Base-by-base conservation (phyloP, 2,113 vertebrate species). In the Myodes glareolus region DNA sequence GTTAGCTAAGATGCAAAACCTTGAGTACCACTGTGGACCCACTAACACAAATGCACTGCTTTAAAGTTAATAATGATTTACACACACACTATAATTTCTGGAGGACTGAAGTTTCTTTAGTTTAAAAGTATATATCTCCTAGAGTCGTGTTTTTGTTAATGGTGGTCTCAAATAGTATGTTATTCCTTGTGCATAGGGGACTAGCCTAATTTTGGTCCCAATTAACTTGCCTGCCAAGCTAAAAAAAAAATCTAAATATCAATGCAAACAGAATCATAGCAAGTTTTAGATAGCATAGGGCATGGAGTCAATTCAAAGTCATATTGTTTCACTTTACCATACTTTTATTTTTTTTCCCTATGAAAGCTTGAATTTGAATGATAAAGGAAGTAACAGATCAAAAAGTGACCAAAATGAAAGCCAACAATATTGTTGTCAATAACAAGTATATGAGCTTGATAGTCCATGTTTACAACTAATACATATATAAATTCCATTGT, bases 51-150 rank as follows among this genome's bases (percentile, higher is more conserved):
- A 85, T 91, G 73, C 52, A 70, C 13, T 63, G 52, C 70, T 84
- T 76, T 86, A 86, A 73, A 21, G 75, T 58, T n/a, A 5, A 36
- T 33, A 14, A 25, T 77, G 50, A 88, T 58, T 77, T 81, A 50
- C 55, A 6, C 42, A 5, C 5, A 55, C 33, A 73, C 55, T 47
- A 67, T 9, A 77, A n/a, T 88, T 88, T 77, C 27, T 61, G 52
- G 39, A 88, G 27, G 8, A 76, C 4, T 21, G 0, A 7, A 63
- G 23, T 92, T 36, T 47, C 3, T 36, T 73, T 3, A 65, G 6
- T 86, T 96, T 82, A 86, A 67, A 90, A 91, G 16, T 73, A 17
- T 31, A 36, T 2, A 52, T 88, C 75, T 86, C 39, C 93, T 78
- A n/a, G 36, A 68, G 0, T 82, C 16, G 36, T 73, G n/a, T 92